Evolutionary conservation across 2,888 invertebrate genomes (phyloP).

Genomic region (Mesorhabditis sp.): DNA sequence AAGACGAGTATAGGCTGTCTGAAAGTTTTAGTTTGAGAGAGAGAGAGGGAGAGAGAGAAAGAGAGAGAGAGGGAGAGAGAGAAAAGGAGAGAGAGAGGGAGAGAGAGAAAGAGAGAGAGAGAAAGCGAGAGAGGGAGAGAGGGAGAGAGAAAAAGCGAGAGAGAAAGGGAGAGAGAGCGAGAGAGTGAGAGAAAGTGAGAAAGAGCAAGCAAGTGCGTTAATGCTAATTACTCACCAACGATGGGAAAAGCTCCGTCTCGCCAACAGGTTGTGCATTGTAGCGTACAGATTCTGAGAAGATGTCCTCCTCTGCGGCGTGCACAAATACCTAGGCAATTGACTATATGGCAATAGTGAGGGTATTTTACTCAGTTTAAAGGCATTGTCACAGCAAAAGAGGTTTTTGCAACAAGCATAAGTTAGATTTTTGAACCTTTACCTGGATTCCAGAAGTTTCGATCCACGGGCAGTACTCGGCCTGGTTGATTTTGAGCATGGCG

Average conservation of each 20-base stretch:
- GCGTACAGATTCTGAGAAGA: conserved; percentile 37
- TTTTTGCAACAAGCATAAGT: no score
- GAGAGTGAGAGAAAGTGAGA: no score
- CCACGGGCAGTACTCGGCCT: conserved; percentile 40
- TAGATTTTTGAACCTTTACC: neutral
- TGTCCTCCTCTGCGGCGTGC: conserved; percentile 26
- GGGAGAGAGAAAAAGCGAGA: no score
- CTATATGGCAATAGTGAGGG: no score
- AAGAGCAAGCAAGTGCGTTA: no score
- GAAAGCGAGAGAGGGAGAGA: no score
- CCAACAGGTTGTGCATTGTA: conserved; percentile 30
- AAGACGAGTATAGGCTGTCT: conserved; percentile 30
- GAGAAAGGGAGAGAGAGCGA: no score
- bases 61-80: neutral
- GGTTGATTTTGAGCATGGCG: conserved; percentile 26
- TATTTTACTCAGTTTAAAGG: no score
- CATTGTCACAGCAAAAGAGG: no score
- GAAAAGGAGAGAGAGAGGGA: neutral
- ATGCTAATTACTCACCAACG: conserved; percentile 11
- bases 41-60: neutral
- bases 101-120: neutral
- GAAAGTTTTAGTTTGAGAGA: conserved; percentile 2
- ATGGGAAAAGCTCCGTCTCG: conserved; percentile 20
- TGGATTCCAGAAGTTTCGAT: conserved; percentile 31
- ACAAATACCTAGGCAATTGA: conserved; percentile 26